Evolutionary conservation across 92 coral and sea anemone species (phyloP).

Genomic region (Umimayanthus chanpuru): DNA sequence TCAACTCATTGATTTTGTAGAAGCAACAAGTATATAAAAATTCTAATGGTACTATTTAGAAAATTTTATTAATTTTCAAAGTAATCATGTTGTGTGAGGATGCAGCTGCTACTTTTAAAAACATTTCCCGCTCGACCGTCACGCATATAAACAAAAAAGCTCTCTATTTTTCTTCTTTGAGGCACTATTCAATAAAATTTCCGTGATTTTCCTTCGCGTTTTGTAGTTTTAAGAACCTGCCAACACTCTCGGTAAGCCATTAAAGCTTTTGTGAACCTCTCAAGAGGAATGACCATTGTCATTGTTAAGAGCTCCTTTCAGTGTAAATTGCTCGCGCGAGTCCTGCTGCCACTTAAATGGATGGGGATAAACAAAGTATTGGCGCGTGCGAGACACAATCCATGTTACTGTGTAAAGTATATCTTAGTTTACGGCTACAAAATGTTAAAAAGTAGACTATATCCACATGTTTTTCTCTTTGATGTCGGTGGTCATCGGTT

Average conservation of each 20-base stretch:
- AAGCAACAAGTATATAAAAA: constrained; percentile 67
- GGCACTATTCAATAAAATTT: constrained; percentile 73
- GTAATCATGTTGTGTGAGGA: constrained; percentile 62
- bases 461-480: constrained; percentile 63
- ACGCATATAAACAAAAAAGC: constrained; percentile 44
- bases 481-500: constrained; percentile 66
- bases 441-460: constrained; percentile 81
- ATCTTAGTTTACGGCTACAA: constrained; percentile 66
- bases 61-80: constrained; percentile 73
- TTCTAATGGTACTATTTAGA: constrained; percentile 85
- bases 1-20: constrained; percentile 56
- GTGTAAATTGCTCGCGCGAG: constrained; percentile 34
- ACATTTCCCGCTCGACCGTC: constrained; percentile 40
- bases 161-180: not conserved
- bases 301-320: constrained; percentile 47
- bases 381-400: constrained; percentile 40
- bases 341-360: constrained; percentile 16
- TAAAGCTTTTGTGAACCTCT: constrained; percentile 63
- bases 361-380: constrained; percentile 29
- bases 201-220: constrained; percentile 65
- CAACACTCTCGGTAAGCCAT: constrained; percentile 65
- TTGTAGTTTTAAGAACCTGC: constrained; percentile 61
- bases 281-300: constrained; percentile 21
- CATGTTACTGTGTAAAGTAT: constrained; percentile 22
- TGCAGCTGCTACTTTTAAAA: constrained; percentile 52